These are phyloP conservation scores for Xylophagus ater DNA, from an alignment of 2,888 invertebrate genomes.

Conservation along the genomic window DNA sequence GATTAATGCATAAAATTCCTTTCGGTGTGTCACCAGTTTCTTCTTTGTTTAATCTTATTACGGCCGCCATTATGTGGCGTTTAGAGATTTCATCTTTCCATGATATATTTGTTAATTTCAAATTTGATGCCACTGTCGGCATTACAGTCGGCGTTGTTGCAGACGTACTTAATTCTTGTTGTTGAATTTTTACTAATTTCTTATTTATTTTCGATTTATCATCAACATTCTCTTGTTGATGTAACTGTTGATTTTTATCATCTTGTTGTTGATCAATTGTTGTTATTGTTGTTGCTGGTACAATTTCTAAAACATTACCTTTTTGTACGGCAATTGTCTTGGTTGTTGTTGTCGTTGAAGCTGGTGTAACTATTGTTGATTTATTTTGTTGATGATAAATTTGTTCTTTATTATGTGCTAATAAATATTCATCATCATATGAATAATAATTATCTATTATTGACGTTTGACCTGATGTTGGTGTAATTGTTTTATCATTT, in stretches of 20 bases:
- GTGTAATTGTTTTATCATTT: no score
- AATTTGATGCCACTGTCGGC: no score
- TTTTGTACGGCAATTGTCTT: constrained; percentile 33
- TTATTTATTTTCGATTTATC: background rate
- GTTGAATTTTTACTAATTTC: no score
- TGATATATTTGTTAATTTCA: constrained; percentile 15
- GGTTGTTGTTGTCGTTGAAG: background rate
- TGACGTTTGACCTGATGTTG: no score
- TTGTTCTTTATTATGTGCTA: background rate
- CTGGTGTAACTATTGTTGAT: no score
- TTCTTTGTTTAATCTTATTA: constrained; percentile 24
- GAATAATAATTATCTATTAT: no score
- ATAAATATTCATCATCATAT: background rate
- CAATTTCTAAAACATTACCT: constrained; percentile 37
- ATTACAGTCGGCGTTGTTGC: no score
- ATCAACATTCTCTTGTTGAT: no score
- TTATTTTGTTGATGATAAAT: background rate
- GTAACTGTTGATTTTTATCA: no score
- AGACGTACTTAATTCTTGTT: no score
- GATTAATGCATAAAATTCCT: constrained; percentile 17
- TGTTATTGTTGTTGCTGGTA: constrained; percentile 22
- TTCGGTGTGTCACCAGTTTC: constrained; percentile 19
- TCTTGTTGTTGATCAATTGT: background rate
- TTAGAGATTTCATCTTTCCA: constrained; percentile 27
- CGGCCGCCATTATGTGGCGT: constrained; percentile 23